phyloP scores from a whole-genome alignment of 2,113 vertebrate species.

The Dryoscopus gambensis region DNA sequence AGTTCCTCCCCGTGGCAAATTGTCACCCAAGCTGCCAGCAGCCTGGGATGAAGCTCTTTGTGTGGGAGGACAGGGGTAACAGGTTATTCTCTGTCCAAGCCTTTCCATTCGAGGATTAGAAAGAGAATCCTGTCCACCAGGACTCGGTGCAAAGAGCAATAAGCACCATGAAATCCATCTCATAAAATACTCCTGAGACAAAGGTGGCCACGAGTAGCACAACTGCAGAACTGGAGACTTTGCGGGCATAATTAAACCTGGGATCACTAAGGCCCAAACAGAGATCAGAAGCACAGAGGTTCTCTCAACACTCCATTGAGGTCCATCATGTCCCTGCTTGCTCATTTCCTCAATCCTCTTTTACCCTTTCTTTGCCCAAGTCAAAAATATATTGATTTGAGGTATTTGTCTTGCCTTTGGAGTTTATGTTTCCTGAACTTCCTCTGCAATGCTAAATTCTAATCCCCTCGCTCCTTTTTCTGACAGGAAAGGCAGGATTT shows the following conservation, averaged over 20 bases:
- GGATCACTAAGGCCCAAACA: neutral
- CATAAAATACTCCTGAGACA: neutral
- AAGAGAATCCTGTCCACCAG: neutral
- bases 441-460: neutral
- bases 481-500: neutral
- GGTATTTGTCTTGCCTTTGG: neutral
- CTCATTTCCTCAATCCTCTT: neutral
- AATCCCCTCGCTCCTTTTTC: neutral
- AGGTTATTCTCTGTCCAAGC: neutral
- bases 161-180: fast-evolving
- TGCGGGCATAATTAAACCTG: neutral
- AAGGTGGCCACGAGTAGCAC: fast-evolving
- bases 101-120: neutral
- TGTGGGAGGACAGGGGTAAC: neutral
- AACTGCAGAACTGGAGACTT: fast-evolving
- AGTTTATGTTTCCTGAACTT: neutral
- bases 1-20: neutral
- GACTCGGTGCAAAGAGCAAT: neutral
- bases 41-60: neutral
- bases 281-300: neutral
- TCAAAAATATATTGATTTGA: neutral
- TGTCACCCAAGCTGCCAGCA: neutral
- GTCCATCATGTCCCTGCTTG: neutral
- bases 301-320: neutral
- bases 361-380: neutral